These are phyloP conservation scores for Eucera pruinosa DNA, from an alignment of 2,888 invertebrate genomes.

Conservation along the genomic window DNA sequence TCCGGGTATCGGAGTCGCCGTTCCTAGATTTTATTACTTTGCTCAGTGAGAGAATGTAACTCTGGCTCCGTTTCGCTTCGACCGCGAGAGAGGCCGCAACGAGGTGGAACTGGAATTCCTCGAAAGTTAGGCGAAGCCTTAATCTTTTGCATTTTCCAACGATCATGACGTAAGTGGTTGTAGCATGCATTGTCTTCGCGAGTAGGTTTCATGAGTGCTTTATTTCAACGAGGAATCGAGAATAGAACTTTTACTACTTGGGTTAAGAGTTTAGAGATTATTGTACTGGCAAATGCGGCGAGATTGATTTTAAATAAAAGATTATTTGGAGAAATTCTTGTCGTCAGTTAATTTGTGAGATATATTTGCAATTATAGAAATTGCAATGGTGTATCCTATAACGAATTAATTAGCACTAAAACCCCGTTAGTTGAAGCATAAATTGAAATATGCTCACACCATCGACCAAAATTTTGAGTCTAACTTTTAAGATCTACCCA, in stretches of 20 bases:
- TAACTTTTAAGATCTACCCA: too few relatives aligned
- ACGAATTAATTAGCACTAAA: too few relatives aligned
- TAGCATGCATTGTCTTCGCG: not conserved
- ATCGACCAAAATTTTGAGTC: too few relatives aligned
- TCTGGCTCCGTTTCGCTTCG: slow-evolving; percentile 21
- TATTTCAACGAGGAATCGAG: not conserved
- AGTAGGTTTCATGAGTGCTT: not conserved
- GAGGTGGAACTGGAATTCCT: slow-evolving; percentile 36
- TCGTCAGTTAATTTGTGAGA: too few relatives aligned
- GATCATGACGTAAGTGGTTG: slow-evolving; percentile 1
- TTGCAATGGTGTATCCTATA: too few relatives aligned
- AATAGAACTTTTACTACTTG: not conserved
- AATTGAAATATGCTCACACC: too few relatives aligned
- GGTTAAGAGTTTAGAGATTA: not conserved
- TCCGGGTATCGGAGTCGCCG: slow-evolving; percentile 34
- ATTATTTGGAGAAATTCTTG: too few relatives aligned
- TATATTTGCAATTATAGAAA: too few relatives aligned
- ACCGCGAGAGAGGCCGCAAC: slow-evolving; percentile 12
- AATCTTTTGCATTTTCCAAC: slow-evolving; percentile 30
- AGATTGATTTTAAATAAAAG: not conserved
- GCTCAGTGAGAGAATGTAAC: slow-evolving; percentile 37
- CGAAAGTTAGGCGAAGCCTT: slow-evolving; percentile 27
- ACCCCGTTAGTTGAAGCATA: too few relatives aligned
- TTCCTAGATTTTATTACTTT: slow-evolving; percentile 49
- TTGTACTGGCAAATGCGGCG: not conserved